Percentiles rank a stretch among this genome's conserved stretches.
phyloP scores from a whole-genome alignment of 2,797 vertebrate species.

The Neolamprologus multifasciatus region DNA sequence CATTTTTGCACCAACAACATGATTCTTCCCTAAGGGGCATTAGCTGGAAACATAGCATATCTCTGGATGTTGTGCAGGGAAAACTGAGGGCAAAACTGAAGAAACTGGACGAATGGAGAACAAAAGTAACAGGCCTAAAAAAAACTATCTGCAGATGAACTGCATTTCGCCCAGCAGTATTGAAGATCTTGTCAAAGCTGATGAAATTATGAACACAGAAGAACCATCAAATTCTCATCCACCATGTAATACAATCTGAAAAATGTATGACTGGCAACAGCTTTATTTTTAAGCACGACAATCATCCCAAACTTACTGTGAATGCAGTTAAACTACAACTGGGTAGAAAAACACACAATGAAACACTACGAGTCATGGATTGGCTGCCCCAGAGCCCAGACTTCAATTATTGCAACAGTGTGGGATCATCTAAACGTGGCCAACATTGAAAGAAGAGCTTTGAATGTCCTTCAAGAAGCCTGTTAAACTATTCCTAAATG shows the following conservation, averaged over 20 bases:
- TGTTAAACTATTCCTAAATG: background rate
- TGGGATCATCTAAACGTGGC: background rate
- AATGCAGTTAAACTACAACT: background rate
- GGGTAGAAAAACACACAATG: background rate
- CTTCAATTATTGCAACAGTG: accelerated
- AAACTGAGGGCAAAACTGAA: accelerated
- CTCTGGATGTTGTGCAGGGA: background rate
- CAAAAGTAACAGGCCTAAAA: background rate
- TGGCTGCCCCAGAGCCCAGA: background rate
- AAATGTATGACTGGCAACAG: background rate
- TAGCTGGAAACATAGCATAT: accelerated
- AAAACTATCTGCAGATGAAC: background rate
- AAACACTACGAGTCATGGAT: background rate
- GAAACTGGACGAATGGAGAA: background rate
- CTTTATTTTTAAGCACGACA: accelerated
- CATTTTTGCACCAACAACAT: background rate
- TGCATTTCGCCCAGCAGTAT: background rate
- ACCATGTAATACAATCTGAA: background rate
- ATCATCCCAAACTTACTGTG: background rate
- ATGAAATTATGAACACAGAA: background rate
- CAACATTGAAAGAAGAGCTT: background rate
- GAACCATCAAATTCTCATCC: background rate
- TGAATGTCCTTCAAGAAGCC: background rate
- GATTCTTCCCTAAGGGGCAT: background rate
- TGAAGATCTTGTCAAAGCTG: background rate